Percentiles rank a stretch among this genome's conserved stretches.
These are phyloP conservation scores for Pollenia amentaria DNA, from an alignment of 2,888 invertebrate species.

Conservation along the genomic window DNA sequence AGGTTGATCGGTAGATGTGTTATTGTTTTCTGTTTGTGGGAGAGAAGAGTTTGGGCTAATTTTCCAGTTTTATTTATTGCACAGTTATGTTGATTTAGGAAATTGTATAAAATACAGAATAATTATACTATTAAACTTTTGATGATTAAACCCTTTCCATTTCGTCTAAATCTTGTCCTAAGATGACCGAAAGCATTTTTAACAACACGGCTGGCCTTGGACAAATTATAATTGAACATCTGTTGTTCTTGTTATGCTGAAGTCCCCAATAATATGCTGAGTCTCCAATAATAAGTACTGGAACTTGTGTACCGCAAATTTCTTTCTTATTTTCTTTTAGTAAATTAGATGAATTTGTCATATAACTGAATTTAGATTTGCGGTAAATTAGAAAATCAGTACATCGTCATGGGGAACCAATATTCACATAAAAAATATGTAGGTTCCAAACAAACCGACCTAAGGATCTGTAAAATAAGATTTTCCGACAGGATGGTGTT, in stretches of 20 bases:
- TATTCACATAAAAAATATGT: slow-evolving; percentile 49
- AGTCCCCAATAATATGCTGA: too few species aligned
- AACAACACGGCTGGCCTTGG: slow-evolving; percentile 14
- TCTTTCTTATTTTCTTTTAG: slow-evolving; percentile 27
- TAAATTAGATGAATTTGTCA: slow-evolving; percentile 20
- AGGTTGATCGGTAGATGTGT: slow-evolving; percentile 9
- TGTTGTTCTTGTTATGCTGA: slow-evolving; percentile 20
- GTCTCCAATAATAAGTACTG: slow-evolving; percentile 43
- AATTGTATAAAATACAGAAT: slow-evolving; percentile 42
- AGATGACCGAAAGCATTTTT: slow-evolving; percentile 48
- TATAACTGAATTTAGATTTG: slow-evolving; percentile 16
- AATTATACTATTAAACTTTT: slow-evolving; percentile 5
- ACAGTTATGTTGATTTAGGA: slow-evolving; percentile 17
- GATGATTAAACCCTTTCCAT: slow-evolving; percentile 36
- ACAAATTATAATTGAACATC: slow-evolving; percentile 28
- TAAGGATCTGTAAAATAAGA: not conserved
- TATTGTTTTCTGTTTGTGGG: slow-evolving; percentile 3
- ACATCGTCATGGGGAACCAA: slow-evolving; percentile 42
- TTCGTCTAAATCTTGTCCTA: slow-evolving; percentile 27
- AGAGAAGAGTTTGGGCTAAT: not conserved
- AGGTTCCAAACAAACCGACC: not conserved
- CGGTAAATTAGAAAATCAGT: slow-evolving; percentile 40
- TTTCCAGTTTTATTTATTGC: slow-evolving; percentile 17
- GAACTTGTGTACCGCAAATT: slow-evolving; percentile 31
- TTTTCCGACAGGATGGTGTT: too few species aligned